Evolutionary conservation across 2,797 vertebrate genomes (phyloP).

Genomic region (Falco berigora): DNA sequence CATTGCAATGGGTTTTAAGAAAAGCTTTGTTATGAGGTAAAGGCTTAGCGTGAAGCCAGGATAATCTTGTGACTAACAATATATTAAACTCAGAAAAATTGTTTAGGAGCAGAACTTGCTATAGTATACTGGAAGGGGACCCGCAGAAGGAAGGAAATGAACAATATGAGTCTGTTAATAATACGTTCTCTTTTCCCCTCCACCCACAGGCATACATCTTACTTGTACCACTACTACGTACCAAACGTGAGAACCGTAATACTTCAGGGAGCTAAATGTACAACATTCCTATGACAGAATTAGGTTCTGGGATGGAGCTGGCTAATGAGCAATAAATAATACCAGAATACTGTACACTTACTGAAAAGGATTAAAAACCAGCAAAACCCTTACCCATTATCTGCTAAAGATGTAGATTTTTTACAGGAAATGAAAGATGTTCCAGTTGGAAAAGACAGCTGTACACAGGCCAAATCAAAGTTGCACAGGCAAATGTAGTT

Average conservation of each 20-base stretch:
- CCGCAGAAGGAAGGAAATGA: background rate
- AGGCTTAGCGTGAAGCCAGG: background rate
- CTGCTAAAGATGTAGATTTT: background rate
- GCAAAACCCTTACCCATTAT: background rate
- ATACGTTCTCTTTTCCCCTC: background rate
- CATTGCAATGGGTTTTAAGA: background rate
- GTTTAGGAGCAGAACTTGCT: background rate
- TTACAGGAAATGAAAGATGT: background rate
- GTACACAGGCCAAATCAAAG: background rate
- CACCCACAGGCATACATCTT: background rate
- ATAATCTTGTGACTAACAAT: background rate
- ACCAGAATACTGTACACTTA: background rate
- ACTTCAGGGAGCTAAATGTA: background rate
- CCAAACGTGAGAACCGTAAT: background rate
- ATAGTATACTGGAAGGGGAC: background rate
- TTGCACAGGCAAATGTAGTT: background rate
- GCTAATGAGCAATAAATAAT: background rate
- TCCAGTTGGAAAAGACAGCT: background rate
- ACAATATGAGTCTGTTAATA: background rate
- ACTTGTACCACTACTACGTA: background rate
- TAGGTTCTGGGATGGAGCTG: background rate
- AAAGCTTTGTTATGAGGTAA: background rate
- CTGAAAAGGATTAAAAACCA: background rate
- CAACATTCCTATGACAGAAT: background rate
- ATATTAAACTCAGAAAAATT: background rate